Conservation (phyloP, 2,888 invertebrate species). For the Hemithea aestivaria region DNA sequence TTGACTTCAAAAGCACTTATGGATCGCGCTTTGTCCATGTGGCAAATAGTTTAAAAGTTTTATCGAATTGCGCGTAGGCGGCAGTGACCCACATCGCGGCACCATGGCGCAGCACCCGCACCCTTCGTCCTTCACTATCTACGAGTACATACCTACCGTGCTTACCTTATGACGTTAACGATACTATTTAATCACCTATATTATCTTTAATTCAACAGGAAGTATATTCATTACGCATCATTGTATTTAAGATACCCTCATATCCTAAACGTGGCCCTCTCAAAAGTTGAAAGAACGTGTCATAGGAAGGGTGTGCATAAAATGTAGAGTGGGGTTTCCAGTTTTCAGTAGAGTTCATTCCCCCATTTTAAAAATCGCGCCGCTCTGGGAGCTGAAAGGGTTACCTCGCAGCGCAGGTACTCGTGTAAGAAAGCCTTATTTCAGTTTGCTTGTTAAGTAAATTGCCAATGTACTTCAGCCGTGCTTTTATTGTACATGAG, state of each 20-base stretch:
- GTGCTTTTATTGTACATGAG: not conserved
- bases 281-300: not conserved
- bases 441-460: slow-evolving; percentile 10
- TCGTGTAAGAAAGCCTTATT: slow-evolving; percentile 12
- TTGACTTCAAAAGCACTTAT: slow-evolving; percentile 19
- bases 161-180: slow-evolving; percentile 17
- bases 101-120: slow-evolving; percentile 57
- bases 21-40: slow-evolving; percentile 34
- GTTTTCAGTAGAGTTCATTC: slow-evolving; percentile 9
- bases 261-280: slow-evolving; percentile 1
- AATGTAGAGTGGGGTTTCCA: slow-evolving; percentile 1
- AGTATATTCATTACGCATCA: too few species aligned
- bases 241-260: too few species aligned
- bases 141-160: slow-evolving; percentile 18
- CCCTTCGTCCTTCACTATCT: slow-evolving; percentile 55
- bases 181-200: slow-evolving; percentile 18
- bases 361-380: slow-evolving; percentile 15
- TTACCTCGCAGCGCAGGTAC: slow-evolving; percentile 5
- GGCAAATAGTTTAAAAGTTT: slow-evolving; percentile 61
- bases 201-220: slow-evolving; percentile 5
- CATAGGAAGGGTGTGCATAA: not conserved
- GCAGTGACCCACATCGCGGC: slow-evolving; percentile 71
- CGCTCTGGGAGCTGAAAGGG: slow-evolving; percentile 13
- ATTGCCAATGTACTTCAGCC: slow-evolving; percentile 6
- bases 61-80: slow-evolving; percentile 74